Evolutionary conservation across 1,140 invertebrate species (phyloP).

Genomic region (Hyles vespertilio): DNA sequence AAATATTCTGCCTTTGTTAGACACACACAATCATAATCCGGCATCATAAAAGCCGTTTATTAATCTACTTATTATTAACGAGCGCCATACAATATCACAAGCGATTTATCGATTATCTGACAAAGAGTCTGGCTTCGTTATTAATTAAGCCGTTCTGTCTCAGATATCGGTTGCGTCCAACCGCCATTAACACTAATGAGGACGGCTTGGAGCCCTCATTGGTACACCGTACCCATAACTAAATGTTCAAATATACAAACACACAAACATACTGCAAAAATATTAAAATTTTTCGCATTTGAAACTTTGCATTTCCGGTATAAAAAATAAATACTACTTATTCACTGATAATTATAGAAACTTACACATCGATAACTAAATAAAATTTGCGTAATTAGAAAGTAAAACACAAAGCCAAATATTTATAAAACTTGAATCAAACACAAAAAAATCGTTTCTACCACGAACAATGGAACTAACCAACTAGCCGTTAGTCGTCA

Average conservation of each 20-base stretch:
- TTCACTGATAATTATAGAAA: too few species aligned
- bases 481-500: slow-evolving; percentile 3
- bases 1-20: background rate
- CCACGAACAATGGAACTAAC: too few species aligned
- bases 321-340: too few species aligned
- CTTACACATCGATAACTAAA: too few species aligned
- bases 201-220: slow-evolving; percentile 14
- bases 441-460: too few species aligned
- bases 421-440: too few species aligned
- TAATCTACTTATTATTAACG: slow-evolving; percentile 26
- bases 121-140: slow-evolving; percentile 37
- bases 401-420: too few species aligned
- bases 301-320: background rate
- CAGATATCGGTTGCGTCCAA: slow-evolving; percentile 41
- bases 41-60: slow-evolving; percentile 19
- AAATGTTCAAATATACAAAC: too few species aligned
- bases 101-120: slow-evolving; percentile 41
- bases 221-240: too few species aligned
- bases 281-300: too few species aligned
- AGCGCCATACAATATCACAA: slow-evolving; percentile 22
- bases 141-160: slow-evolving; percentile 57
- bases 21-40: slow-evolving; percentile 2
- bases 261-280: too few species aligned
- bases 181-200: slow-evolving; percentile 52
- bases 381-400: too few species aligned